Evolutionary conservation across 92 coral and sea anemone genomes (phyloP).

Genomic region (Phenganax marumi): DNA sequence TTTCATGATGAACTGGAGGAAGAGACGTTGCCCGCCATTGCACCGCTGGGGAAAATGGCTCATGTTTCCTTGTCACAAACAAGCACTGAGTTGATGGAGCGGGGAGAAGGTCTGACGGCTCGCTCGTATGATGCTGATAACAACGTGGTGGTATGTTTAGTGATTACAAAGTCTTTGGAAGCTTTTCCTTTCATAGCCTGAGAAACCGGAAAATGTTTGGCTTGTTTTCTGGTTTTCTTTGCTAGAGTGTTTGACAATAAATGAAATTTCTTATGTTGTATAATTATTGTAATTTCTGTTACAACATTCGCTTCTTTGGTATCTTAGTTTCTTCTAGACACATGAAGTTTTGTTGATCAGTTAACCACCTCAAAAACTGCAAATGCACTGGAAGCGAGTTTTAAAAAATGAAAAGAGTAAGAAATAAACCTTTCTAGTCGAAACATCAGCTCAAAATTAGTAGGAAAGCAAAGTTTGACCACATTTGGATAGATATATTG

Average conservation of each 20-base stretch:
- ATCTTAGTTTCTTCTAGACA: not conserved
- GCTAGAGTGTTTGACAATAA: no score
- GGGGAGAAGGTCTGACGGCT: not conserved
- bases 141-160: not conserved
- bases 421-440: no score
- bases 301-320: not conserved
- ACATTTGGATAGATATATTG: no score
- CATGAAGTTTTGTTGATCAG: not conserved
- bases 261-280: no score
- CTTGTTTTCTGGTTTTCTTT: no score
- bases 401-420: no score
- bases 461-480: no score
- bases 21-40: constrained; percentile 72
- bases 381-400: no score
- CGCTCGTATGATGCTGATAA: no score
- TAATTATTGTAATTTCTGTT: no score
- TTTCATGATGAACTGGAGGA: constrained; percentile 64
- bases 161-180: not conserved
- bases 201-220: not conserved
- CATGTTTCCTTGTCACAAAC: constrained; percentile 35
- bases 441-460: no score
- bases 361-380: no score
- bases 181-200: not conserved
- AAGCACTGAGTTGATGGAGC: constrained; percentile 4
- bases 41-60: constrained; percentile 63